Evolutionary conservation across 1,140 invertebrate species (phyloP).

Genomic region (Littorina saxatilis): DNA sequence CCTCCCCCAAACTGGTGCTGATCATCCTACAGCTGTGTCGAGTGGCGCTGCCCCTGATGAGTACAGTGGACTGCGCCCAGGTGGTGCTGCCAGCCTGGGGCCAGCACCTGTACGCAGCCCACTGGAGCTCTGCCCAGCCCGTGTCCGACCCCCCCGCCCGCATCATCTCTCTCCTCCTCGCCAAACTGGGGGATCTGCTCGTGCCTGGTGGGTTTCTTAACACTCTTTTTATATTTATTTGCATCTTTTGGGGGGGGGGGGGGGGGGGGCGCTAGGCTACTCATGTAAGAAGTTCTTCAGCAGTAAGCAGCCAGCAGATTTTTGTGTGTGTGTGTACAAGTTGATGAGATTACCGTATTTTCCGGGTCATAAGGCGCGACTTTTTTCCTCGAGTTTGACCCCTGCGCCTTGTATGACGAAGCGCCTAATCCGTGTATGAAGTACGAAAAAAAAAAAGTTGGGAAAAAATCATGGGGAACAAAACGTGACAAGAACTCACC

Average conservation of each 20-base stretch:
- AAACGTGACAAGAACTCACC: too few species aligned
- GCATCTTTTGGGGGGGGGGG: too few species aligned
- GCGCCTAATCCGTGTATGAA: too few species aligned
- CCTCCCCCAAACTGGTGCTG: constrained; percentile 74
- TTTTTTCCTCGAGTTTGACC: too few species aligned
- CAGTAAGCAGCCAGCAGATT: background rate
- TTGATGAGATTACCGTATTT: too few species aligned
- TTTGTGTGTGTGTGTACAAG: too few species aligned
- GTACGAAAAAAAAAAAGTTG: too few species aligned
- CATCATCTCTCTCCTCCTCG: constrained; percentile 72
- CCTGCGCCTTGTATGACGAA: too few species aligned
- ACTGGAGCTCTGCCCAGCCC: constrained; percentile 63
- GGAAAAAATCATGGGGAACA: too few species aligned
- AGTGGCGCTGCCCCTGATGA: constrained; percentile 74
- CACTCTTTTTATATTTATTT: background rate
- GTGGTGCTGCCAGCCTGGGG: constrained; percentile 72
- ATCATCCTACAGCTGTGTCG: constrained; percentile 75
- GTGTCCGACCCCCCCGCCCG: constrained; percentile 66
- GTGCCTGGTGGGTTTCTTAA: constrained; percentile 68
- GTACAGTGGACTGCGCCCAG: constrained; percentile 68
- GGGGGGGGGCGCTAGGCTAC: background rate
- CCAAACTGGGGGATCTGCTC: constrained; percentile 75
- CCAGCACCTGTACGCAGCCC: constrained; percentile 56
- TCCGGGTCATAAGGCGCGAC: too few species aligned
- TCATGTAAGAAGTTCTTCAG: background rate